Conservation (phyloP, 92 coral and sea anemone genomes). For the Epizoanthus stellaris region DNA sequence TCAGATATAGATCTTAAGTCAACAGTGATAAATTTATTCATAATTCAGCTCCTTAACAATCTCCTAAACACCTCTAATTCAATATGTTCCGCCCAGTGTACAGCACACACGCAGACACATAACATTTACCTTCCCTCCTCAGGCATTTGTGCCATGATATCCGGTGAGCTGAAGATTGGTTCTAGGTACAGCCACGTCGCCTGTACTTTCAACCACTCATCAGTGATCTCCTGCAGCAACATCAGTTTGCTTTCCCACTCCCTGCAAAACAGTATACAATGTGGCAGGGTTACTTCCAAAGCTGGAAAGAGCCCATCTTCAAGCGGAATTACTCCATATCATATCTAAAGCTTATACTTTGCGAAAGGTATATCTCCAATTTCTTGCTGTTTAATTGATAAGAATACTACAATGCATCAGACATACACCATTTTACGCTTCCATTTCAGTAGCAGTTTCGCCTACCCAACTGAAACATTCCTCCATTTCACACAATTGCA, state of each 20-base stretch:
- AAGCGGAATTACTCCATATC: no score
- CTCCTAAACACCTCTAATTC: neutral
- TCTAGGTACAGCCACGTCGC: conserved; percentile 99
- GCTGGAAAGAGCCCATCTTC: no score
- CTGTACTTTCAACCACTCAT: conserved; percentile 98
- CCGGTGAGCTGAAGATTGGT: conserved; percentile 99
- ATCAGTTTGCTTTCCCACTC: conserved; percentile 98
- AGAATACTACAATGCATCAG: no score
- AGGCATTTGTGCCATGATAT: conserved; percentile 99
- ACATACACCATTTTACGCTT: neutral
- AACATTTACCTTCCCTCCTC: conserved; percentile 92
- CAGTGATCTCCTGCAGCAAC: conserved; percentile 95
- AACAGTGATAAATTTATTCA: neutral
- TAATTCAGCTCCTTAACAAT: no score
- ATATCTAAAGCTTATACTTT: no score
- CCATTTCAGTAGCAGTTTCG: no score
- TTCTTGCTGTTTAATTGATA: no score
- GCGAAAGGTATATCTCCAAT: neutral
- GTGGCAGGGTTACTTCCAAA: neutral
- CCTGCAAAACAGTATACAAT: conserved; percentile 39
- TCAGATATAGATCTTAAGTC: neutral
- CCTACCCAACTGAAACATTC: no score
- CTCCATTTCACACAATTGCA: neutral
- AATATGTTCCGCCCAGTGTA: no score
- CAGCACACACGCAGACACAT: neutral